phyloP scores from a whole-genome alignment of 2,797 vertebrate genomes.

The Tragopan temminckii region DNA sequence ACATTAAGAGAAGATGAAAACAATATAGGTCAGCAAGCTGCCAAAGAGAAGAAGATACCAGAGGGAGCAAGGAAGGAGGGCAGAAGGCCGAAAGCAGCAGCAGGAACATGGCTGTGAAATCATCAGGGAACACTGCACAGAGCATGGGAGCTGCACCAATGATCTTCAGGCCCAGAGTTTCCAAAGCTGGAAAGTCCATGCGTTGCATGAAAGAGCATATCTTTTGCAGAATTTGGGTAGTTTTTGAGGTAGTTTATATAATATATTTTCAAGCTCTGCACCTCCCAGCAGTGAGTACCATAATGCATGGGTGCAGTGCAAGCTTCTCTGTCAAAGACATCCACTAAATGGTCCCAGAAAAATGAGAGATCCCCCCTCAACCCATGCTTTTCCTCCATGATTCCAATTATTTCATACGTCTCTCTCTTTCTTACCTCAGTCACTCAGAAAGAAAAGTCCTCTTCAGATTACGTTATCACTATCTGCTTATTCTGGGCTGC shows the following conservation, averaged over 20 bases:
- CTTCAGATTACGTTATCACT: not conserved
- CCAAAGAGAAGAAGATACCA: not conserved
- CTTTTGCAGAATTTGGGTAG: not conserved
- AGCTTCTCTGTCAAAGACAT: not conserved
- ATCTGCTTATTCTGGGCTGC: not conserved
- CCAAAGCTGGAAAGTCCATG: not conserved
- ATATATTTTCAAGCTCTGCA: not conserved
- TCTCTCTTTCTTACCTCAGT: not conserved
- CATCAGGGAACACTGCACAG: not conserved
- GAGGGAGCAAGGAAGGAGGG: not conserved
- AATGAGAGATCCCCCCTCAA: not conserved
- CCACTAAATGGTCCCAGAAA: not conserved
- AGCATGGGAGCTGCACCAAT: not conserved
- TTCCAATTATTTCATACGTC: not conserved
- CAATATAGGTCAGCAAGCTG: not conserved
- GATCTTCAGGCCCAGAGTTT: not conserved
- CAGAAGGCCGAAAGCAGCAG: not conserved
- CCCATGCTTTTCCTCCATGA: not conserved
- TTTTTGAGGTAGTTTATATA: not conserved
- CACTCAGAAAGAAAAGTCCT: not conserved
- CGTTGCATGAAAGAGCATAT: not conserved
- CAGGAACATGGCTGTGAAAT: rapidly evolving
- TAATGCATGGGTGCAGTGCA: too few relatives aligned
- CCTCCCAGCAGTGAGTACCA: not conserved
- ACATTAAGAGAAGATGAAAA: not conserved